Evolutionary conservation across 1,140 invertebrate species (phyloP).

Genomic region (Aphelenchoides besseyi): DNA sequence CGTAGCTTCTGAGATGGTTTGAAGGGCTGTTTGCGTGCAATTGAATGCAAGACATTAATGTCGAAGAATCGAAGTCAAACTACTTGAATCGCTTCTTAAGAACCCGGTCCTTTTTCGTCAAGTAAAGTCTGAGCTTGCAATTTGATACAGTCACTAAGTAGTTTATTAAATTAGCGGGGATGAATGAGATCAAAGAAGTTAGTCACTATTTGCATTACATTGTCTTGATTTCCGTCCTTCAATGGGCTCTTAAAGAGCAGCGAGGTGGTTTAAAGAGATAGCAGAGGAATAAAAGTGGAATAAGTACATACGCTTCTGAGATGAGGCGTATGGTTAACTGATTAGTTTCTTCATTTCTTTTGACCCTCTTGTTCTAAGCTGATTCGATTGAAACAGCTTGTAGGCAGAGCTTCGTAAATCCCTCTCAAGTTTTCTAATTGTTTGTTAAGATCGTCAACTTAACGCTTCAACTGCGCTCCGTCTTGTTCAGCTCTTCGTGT

Average conservation of each 20-base stretch:
- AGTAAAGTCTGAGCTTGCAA: no score
- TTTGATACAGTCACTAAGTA: no score
- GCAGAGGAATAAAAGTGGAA: no score
- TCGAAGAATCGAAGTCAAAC: background rate
- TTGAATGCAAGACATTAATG: conserved; percentile 5
- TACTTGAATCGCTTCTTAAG: background rate
- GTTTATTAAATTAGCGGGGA: conserved; percentile 14
- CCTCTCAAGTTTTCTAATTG: conserved; percentile 51
- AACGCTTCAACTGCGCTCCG: conserved; percentile 36
- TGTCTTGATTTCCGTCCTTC: conserved; percentile 12
- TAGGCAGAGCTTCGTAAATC: conserved; percentile 54
- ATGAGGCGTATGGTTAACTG: no score
- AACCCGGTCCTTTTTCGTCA: background rate
- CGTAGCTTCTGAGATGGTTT: background rate
- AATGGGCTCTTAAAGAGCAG: background rate
- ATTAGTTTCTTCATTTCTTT: conserved; percentile 38
- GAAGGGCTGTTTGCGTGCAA: background rate
- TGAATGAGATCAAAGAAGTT: conserved; percentile 21
- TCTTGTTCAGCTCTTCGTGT: conserved; percentile 40
- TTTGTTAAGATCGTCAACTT: conserved; percentile 39
- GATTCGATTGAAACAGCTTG: conserved; percentile 55
- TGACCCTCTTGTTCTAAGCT: conserved; percentile 60
- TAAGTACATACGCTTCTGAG: conserved; percentile 3
- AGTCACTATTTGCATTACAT: conserved; percentile 5
- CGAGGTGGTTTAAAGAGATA: no score